phyloP scores from a whole-genome alignment of 1,140 invertebrate species.

The Nasonia giraulti region DNA sequence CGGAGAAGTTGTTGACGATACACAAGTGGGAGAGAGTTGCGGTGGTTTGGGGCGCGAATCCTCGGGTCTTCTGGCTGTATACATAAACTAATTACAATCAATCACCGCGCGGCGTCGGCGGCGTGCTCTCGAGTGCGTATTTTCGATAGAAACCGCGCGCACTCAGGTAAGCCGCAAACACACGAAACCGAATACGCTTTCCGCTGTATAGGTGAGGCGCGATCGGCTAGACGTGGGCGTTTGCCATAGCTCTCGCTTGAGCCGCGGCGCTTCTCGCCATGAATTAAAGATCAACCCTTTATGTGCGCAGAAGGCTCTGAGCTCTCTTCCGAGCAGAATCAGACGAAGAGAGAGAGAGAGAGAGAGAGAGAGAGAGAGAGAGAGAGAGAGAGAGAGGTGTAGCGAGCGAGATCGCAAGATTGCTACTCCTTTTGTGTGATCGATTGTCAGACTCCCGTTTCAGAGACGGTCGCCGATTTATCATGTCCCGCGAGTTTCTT shows the following conservation, averaged over 20 bases:
- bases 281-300: constrained; percentile 62
- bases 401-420: constrained; percentile 36
- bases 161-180: constrained; percentile 34
- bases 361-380: not conserved
- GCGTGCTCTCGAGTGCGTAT: constrained; percentile 41
- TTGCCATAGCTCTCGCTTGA: constrained; percentile 35
- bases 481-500: constrained; percentile 36
- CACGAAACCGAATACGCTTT: constrained; percentile 8
- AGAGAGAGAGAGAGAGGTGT: constrained; percentile 18
- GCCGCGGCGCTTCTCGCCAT: constrained; percentile 53
- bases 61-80: constrained; percentile 45
- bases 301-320: constrained; percentile 44
- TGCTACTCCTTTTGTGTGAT: constrained; percentile 42
- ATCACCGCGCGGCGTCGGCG: constrained; percentile 48
- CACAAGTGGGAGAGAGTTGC: not conserved
- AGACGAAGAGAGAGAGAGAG: constrained; percentile 12
- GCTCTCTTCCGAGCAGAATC: not conserved
- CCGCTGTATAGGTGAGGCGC: constrained; percentile 9
- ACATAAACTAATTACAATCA: constrained; percentile 63
- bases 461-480: constrained; percentile 31
- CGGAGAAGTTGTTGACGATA: constrained; percentile 41
- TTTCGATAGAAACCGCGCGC: constrained; percentile 49
- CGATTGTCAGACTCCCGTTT: constrained; percentile 38
- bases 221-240: constrained; percentile 47
- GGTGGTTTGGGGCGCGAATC: constrained; percentile 34